Base-by-base conservation (phyloP, 2,888 invertebrate species). In the Portevinia maculata region DNA sequence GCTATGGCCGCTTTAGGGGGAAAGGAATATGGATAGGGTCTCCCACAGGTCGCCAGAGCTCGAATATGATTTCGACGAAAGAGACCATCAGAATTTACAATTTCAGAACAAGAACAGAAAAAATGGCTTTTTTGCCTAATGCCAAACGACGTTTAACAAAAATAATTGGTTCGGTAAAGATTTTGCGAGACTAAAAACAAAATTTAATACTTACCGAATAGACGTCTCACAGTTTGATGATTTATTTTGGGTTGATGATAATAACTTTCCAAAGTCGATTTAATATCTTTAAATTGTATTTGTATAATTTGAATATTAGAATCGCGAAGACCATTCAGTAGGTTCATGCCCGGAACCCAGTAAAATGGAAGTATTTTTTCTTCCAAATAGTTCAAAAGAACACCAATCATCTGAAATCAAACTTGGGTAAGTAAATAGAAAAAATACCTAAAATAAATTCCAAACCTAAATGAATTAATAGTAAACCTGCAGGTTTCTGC, bases 291-390 rank as follows among this genome's bases (percentile, higher is more conserved):
- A 2, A 71, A 50, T 0, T 30, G 28, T 1, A 15, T 0, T 53
- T 21, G 15, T 11, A 64, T 13, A 9, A 1, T 3, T 3, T 5
- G 11, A 0, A 79, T 0, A 6, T 79, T 52, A 1, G 32, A 11
- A 0, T 21, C 0, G 0, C n/a, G 39, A 0, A 84, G 44, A 5
- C 34, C 37, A 1, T 4, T n/a, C 0, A 86, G 32, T 0, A 86
- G 60, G 67, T 87, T 86, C 39, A 76, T 34, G 6, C 41, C 1
- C 0, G 44, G 8, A 19, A 83, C 30, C 87, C 87, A 87, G 28
- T 55, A 78, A 37, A 69, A 83, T 3, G 79, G 50, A 8, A 87
- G 28, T 21, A 60, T 64, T 6, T 53, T 34, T 0, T 76, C 34
- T 0, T 44, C 5, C 24, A 87, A 83, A 4, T 73, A 81, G 6